Base-by-base conservation (phyloP, 2,113 vertebrate genomes). In the Grus americana region DNA sequence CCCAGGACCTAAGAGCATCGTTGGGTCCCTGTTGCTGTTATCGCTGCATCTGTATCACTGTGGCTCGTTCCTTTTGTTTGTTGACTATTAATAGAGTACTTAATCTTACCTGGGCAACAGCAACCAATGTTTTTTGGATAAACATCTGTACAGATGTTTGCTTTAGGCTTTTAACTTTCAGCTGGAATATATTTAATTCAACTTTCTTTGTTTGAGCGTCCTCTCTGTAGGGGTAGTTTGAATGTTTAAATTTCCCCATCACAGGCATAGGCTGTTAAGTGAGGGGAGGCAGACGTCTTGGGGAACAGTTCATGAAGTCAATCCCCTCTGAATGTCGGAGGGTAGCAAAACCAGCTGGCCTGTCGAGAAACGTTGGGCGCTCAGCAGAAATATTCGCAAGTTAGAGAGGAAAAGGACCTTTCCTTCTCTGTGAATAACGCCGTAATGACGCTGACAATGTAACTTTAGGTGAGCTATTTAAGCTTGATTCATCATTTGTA, bases 151-250 rank as follows among this genome's bases (percentile, higher is more conserved):
- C 29, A 68, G 92, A 62, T 86, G 34, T 63, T 93, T 88, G 88
- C 95, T 94, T 57, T 29, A 59, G 96, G 94, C 79, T 1, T 89
- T 93, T 90, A 84, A 38, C 58, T 29, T 70, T 95, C 52, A 49
- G 54, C 71, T 78, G 59, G 86, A 87, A 67, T 88, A 38, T 90
- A 92, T 95, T 92, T 79, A 82, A 90, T 95, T 85, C 13, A 19
- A 34, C 58, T 84, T 65, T 52, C 11, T 30, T 86, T 90, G 78
- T 88, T 91, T 86, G 86, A 84, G 49, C 42, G 57, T 92, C 79
- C 30, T 85, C 93, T 90, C 88, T 66, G 32, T 9, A 9, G 79
- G 68, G 59, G 82, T 44, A 55, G 82, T 76, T 62, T 11, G 82
- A 81, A 49, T 67, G 47, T 85, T 93, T 66, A 65, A 22, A 71